Base-by-base conservation (phyloP, 2,113 vertebrate species). In the Copsychus sechellarum region DNA sequence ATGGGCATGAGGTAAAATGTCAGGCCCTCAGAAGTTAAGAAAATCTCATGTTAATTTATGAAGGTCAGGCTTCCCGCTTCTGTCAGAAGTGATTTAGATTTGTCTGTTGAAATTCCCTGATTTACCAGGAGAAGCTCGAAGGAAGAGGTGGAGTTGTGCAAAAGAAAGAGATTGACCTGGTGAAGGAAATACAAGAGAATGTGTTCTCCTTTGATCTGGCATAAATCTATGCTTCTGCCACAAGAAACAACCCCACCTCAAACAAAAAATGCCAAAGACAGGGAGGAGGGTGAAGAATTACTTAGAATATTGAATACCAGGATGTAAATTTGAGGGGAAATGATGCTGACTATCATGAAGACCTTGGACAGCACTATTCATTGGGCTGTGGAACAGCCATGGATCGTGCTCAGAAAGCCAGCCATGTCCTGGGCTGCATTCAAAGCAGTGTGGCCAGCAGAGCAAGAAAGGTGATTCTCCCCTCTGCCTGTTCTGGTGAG, bases 211-310 rank as follows among this genome's bases (percentile, higher is more conserved):
- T 92, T 94, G 88, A 86, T 66, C 76, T 60, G 56, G 47, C 54
- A 80, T 83, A 92, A 94, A 90, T 95, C 92, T 92, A 2, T 53
- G 79, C 65, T 78, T 65, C 76, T 96, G 82, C 80, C 94, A 92
- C 91, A 71, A 81, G 76, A 53, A 95, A 84, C 64, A 93, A 51
- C 91, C 51, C 83, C 95, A 88, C 96, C 96, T 95, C 84, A 93
- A 95, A 95, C 77, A 94, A 81, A 86, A 95, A 91, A 81, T 78
- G 38, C 56, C 76, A 60, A 73, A 84, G 80, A 66, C 47, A 60
- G 80, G 83, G 95, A 92, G 83, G 72, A 88, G 57, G 19, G 24
- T 40, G 31, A 24, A 57, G 26, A 74, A 79, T 64, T 94, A 86
- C 42, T 86, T 81, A 45, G 38, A 91, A 76, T 67, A 67, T 61